A percentile compares a stretch with the other conserved stretches of the same genome.
These are phyloP conservation scores for Hyppa rectilinea DNA, from an alignment of 2,888 invertebrate genomes.

Conservation along the genomic window DNA sequence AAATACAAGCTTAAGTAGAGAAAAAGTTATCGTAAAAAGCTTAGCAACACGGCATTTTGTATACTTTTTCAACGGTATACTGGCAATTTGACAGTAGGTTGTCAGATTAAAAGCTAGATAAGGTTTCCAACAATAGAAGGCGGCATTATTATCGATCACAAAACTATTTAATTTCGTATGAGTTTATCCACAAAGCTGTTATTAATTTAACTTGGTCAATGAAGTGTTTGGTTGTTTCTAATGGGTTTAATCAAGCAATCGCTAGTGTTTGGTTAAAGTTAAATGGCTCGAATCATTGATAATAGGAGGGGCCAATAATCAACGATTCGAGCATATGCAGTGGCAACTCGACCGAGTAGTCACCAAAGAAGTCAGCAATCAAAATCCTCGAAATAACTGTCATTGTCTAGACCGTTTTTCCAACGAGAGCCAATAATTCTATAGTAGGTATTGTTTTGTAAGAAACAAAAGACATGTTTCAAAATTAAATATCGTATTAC, in stretches of 20 bases:
- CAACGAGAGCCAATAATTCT: too few species aligned
- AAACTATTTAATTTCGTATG: neutral
- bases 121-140: neutral
- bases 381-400: too few species aligned
- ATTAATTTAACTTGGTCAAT: neutral
- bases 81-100: neutral
- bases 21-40: constrained; percentile 16
- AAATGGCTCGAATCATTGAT: too few species aligned
- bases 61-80: neutral
- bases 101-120: neutral
- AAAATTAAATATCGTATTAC: too few species aligned
- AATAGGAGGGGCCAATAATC: too few species aligned
- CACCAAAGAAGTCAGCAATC: too few species aligned
- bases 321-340: too few species aligned
- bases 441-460: too few species aligned
- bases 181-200: neutral
- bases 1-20: constrained; percentile 37
- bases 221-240: neutral
- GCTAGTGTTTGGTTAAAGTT: neutral
- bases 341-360: neutral
- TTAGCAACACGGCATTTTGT: constrained; percentile 1
- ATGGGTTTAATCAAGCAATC: neutral
- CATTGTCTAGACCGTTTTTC: too few species aligned
- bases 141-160: neutral
- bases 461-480: neutral